Percentiles rank a stretch among this genome's conserved stretches.
Evolutionary conservation across 2,888 invertebrate genomes (phyloP).

Genomic region (Hesperia comma): DNA sequence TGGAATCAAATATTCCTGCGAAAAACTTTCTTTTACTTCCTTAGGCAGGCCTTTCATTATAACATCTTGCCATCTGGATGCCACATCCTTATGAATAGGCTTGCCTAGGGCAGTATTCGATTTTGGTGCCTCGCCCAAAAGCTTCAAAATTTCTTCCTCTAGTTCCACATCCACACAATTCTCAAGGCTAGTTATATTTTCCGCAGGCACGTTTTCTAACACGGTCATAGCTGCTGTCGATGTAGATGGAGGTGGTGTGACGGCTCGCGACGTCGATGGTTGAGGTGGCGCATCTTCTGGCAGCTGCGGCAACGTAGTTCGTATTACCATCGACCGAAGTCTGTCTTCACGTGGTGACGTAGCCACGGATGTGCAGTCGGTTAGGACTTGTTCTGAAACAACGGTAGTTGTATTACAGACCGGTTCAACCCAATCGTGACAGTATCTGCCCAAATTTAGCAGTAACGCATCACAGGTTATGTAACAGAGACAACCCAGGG

Average conservation of each 20-base stretch:
- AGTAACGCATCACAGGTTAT: not conserved
- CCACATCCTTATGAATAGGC: constrained; percentile 14
- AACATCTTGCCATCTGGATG: not conserved
- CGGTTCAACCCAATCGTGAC: no score
- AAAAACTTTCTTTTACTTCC: not conserved
- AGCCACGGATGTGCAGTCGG: not conserved
- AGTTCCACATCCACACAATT: not conserved
- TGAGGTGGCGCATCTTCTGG: not conserved
- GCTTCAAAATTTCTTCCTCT: not conserved
- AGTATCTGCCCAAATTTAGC: not conserved
- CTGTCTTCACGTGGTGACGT: not conserved
- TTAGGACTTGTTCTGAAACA: not conserved
- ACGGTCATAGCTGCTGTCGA: not conserved
- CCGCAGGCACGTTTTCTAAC: not conserved
- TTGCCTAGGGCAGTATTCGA: not conserved
- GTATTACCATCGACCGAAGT: not conserved
- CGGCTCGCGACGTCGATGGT: not conserved
- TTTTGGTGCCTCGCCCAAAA: constrained; percentile 14
- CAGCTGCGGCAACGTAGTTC: not conserved
- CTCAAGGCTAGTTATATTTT: not conserved
- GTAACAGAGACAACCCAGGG: not conserved
- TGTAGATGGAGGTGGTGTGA: not conserved
- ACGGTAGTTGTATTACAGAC: not conserved
- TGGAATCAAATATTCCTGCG: not conserved
- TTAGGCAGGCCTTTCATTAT: constrained; percentile 7